Conservation (phyloP, 2,888 invertebrate genomes). For the Drosophila putrida region DNA sequence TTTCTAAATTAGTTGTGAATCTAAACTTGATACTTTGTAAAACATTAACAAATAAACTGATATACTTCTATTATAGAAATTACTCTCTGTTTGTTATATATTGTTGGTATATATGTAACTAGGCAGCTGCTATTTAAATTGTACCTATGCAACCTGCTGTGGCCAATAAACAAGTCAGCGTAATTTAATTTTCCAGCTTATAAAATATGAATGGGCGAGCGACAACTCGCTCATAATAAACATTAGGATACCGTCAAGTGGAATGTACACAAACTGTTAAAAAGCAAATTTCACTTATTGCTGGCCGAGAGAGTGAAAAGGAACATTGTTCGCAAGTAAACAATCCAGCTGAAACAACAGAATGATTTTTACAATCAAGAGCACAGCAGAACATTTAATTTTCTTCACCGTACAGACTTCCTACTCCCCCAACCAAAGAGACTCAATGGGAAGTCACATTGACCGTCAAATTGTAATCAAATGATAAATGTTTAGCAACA, state of each 20-base stretch:
- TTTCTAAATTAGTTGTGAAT: no score
- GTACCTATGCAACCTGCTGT: slow-evolving; percentile 9
- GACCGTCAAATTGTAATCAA: slow-evolving; percentile 79
- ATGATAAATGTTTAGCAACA: slow-evolving; percentile 71
- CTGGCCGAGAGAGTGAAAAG: slow-evolving; percentile 12
- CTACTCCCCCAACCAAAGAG: neutral
- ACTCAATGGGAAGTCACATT: slow-evolving; percentile 55
- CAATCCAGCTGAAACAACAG: slow-evolving; percentile 59
- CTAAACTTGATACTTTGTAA: no score
- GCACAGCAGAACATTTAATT: slow-evolving; percentile 57
- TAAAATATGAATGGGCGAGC: slow-evolving; percentile 61
- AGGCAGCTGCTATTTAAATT: slow-evolving; percentile 1
- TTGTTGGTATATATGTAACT: neutral
- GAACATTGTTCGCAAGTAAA: slow-evolving; percentile 41
- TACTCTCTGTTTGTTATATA: neutral
- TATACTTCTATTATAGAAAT: neutral
- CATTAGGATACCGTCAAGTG: slow-evolving; percentile 58
- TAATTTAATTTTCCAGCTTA: slow-evolving; percentile 67
- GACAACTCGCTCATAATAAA: slow-evolving; percentile 66
- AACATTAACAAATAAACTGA: no score
- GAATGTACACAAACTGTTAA: slow-evolving; percentile 64
- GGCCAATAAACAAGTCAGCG: slow-evolving; percentile 37
- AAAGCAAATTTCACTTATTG: slow-evolving; percentile 68
- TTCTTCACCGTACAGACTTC: slow-evolving; percentile 17
- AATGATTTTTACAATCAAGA: slow-evolving; percentile 62